Percentiles rank a stretch among this genome's conserved stretches.
Evolutionary conservation across 2,888 invertebrate genomes (phyloP).

Genomic region (Drosophila melanosoma): DNA sequence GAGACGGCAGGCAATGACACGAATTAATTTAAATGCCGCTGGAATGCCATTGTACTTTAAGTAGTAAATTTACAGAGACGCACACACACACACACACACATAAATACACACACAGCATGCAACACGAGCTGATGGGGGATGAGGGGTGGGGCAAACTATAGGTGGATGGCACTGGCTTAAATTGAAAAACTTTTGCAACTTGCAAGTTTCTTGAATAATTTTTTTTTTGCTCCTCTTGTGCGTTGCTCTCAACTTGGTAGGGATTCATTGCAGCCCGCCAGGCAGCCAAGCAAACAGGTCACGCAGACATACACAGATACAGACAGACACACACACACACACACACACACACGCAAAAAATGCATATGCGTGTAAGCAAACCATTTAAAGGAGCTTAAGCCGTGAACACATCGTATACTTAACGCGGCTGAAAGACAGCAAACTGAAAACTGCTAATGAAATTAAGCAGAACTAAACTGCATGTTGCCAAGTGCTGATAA

Average conservation of each 20-base stretch:
- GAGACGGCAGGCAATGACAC: conserved; percentile 58
- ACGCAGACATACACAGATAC: conserved; percentile 18
- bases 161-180: conserved; percentile 51
- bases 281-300: conserved; percentile 38
- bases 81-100: conserved; percentile 11
- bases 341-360: conserved; percentile 6
- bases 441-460: conserved; percentile 15
- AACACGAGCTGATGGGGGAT: conserved; percentile 8
- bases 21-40: conserved; percentile 67
- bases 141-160: not conserved
- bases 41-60: conserved; percentile 61
- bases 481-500: not conserved
- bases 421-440: conserved; percentile 18
- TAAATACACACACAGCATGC: conserved; percentile 15
- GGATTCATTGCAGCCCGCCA: conserved; percentile 65
- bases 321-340: not conserved
- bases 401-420: conserved; percentile 36
- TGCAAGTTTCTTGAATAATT: conserved; percentile 60
- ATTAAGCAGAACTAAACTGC: conserved; percentile 7
- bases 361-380: conserved; percentile 34
- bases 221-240: conserved; percentile 27
- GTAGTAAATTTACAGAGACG: conserved; percentile 71
- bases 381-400: conserved; percentile 26
- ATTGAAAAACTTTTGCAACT: conserved; percentile 77
- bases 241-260: conserved; percentile 48